Percentiles rank a stretch among this genome's conserved stretches.
phyloP scores from a whole-genome alignment of 2,888 invertebrate species.

The Heliconius erato region DNA sequence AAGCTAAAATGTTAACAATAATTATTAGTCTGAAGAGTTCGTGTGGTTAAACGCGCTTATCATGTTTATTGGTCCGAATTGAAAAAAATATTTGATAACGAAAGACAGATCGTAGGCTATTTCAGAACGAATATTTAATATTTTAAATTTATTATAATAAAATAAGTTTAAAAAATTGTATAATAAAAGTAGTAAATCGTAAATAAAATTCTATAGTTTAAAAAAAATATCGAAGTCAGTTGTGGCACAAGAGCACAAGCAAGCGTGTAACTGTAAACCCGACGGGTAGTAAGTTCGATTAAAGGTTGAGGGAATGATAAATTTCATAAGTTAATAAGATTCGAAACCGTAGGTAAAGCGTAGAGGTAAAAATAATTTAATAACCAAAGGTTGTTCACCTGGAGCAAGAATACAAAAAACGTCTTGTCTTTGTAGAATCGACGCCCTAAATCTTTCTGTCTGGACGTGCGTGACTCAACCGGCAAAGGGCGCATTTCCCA shows the following conservation, averaged over 20 bases:
- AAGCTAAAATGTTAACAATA: neutral
- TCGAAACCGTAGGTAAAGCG: neutral
- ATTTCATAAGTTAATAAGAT: no score
- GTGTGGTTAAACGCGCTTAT: no score
- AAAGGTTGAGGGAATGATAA: no score
- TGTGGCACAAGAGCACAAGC: no score
- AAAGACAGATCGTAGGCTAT: constrained; percentile 21
- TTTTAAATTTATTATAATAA: constrained; percentile 16
- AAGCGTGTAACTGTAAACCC: no score
- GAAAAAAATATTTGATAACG: no score
- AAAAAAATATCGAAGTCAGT: no score
- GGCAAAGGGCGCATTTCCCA: constrained; percentile 40
- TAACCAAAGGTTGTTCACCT: neutral
- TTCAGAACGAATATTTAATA: constrained; percentile 38
- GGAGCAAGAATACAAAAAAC: neutral
- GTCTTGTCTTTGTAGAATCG: neutral
- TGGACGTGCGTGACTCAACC: constrained; percentile 47
- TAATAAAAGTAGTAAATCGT: neutral
- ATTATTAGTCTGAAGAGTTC: neutral
- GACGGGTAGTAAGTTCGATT: no score
- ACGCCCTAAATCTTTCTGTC: constrained; percentile 25
- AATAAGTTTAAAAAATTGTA: neutral
- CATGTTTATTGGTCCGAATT: no score
- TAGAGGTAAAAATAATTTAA: no score
- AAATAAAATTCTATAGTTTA: no score